Evolutionary conservation across 2,113 vertebrate species (phyloP).

Genomic region (Scytalopus superciliaris): DNA sequence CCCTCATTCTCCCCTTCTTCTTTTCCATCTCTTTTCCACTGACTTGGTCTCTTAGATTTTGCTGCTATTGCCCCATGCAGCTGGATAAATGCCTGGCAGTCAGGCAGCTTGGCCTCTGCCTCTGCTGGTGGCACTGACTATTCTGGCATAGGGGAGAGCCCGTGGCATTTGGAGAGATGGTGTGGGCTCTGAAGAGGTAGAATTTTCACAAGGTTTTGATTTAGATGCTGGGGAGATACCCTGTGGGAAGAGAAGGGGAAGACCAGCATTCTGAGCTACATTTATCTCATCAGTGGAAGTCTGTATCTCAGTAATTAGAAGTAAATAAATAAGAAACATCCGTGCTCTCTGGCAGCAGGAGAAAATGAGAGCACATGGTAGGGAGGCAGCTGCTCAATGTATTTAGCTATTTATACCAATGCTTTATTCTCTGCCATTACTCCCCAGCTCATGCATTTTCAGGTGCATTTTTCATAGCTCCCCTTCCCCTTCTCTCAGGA

Average conservation of each 20-base stretch:
- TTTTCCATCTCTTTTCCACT: neutral
- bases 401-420: neutral
- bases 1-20: neutral
- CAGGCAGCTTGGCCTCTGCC: neutral
- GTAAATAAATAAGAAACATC: slow-evolving; percentile 42
- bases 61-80: neutral
- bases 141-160: neutral
- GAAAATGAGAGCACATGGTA: neutral
- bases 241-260: neutral
- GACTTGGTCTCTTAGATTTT: neutral
- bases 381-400: neutral
- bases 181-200: neutral
- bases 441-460: neutral
- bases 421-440: neutral
- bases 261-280: neutral
- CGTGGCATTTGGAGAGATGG: accelerated
- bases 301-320: slow-evolving; percentile 14
- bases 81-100: neutral
- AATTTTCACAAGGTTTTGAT: neutral
- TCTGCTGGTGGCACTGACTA: neutral
- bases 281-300: slow-evolving; percentile 20
- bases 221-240: neutral
- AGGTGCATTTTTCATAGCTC: neutral
- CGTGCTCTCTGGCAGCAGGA: slow-evolving; percentile 10
- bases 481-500: neutral